Evolutionary conservation across 2,113 vertebrate species (phyloP).

Genomic region (Psilopsiagon aymara): DNA sequence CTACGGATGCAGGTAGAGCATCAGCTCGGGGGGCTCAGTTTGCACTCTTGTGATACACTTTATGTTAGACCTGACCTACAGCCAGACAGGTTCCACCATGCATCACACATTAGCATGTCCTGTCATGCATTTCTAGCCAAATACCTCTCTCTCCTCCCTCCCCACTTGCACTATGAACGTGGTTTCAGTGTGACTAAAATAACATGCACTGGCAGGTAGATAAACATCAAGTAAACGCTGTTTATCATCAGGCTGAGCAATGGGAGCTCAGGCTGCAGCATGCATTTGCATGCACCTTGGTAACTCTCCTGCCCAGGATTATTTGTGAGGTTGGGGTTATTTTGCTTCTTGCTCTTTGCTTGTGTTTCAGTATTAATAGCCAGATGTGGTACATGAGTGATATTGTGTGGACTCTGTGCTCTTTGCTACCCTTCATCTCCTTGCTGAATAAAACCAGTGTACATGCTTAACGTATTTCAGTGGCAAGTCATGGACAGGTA

Average conservation of each 20-base stretch:
- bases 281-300: rapidly evolving
- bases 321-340: background rate
- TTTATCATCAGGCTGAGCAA: rapidly evolving
- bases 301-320: rapidly evolving
- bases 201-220: background rate
- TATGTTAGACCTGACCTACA: background rate
- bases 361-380: background rate
- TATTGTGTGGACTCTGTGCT: background rate
- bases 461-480: background rate
- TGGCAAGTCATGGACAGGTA: background rate
- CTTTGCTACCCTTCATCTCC: background rate
- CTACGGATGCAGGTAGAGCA: background rate
- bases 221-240: background rate
- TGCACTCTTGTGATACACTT: too few species aligned
- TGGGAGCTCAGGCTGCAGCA: background rate
- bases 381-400: background rate
- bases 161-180: background rate
- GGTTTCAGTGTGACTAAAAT: background rate
- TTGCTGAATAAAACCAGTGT: background rate
- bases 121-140: background rate
- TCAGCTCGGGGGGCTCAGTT: background rate
- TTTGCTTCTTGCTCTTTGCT: background rate
- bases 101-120: rapidly evolving
- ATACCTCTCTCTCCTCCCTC: background rate
- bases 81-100: background rate